Percentiles rank a stretch among this genome's conserved stretches.
Evolutionary conservation across 1,140 invertebrate species (phyloP).

Genomic region (Macrobrachium rosenbergii): DNA sequence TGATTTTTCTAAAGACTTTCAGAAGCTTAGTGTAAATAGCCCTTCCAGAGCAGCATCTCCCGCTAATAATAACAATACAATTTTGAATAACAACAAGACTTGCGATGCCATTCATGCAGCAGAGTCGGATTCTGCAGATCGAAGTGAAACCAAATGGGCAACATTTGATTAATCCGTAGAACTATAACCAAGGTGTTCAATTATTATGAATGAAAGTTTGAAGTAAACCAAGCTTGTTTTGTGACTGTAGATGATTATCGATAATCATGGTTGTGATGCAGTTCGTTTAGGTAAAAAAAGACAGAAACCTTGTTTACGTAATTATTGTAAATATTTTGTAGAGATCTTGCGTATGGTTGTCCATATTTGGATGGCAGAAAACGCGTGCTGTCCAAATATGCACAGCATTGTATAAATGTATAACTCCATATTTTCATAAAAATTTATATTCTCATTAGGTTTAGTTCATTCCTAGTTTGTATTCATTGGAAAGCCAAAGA

Average conservation of each 20-base stretch:
- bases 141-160: slow-evolving; percentile 25
- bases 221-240: not conserved
- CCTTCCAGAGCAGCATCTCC: not conserved
- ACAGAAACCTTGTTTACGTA: no score
- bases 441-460: slow-evolving; percentile 45
- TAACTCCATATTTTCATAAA: not conserved
- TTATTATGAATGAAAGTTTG: no score
- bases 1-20: slow-evolving; percentile 57
- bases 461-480: slow-evolving; percentile 10
- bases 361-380: no score
- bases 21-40: slow-evolving; percentile 43
- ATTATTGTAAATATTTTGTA: no score
- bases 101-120: not conserved
- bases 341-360: no score
- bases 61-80: slow-evolving; percentile 38
- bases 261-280: no score
- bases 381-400: no score
- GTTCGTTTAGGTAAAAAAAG: no score
- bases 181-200: no score
- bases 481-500: slow-evolving; percentile 28
- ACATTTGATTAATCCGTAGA: slow-evolving; percentile 38
- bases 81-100: slow-evolving; percentile 36
- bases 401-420: not conserved
- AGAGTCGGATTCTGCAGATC: not conserved
- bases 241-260: not conserved